Evolutionary conservation across 1,140 invertebrate genomes (phyloP).

Genomic region (Vanessa atalanta): DNA sequence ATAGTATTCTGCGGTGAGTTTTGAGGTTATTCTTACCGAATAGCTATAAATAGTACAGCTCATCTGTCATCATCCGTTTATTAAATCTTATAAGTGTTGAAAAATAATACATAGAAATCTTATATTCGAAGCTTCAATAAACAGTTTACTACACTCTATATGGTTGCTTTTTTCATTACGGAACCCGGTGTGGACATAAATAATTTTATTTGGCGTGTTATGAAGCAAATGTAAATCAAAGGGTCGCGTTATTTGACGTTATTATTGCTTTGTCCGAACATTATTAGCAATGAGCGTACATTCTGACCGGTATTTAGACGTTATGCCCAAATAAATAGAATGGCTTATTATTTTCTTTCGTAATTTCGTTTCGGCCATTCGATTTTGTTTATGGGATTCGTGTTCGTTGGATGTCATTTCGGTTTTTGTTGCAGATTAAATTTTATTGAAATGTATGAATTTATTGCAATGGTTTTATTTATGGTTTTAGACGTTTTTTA

Average conservation of each 20-base stretch:
- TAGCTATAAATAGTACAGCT: too few relatives aligned
- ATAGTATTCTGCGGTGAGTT: too few relatives aligned
- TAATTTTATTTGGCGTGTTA: slow-evolving; percentile 38
- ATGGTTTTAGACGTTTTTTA: slow-evolving; percentile 5
- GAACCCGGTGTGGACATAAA: slow-evolving; percentile 29
- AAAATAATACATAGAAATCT: too few relatives aligned
- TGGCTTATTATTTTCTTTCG: slow-evolving; percentile 32
- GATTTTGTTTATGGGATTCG: slow-evolving; percentile 10
- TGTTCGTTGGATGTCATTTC: slow-evolving; percentile 3
- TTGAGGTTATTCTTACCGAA: too few relatives aligned
- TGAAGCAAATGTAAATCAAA: slow-evolving; percentile 42
- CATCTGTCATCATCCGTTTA: too few relatives aligned
- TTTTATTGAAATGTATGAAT: slow-evolving; percentile 13
- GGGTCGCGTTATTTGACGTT: slow-evolving; percentile 39
- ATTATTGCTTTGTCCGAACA: slow-evolving; percentile 34
- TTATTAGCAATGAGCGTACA: slow-evolving; percentile 34
- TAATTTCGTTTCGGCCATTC: slow-evolving; percentile 18
- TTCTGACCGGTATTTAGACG: slow-evolving; percentile 33
- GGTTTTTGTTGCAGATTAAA: slow-evolving; percentile 10
- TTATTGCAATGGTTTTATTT: slow-evolving; percentile 17
- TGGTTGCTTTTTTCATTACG: background rate
- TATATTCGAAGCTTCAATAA: background rate
- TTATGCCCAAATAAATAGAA: slow-evolving; percentile 38
- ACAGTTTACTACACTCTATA: background rate
- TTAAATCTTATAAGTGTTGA: too few relatives aligned